Conservation (phyloP, 2,888 invertebrate species). For the Endomychus coccineus region DNA sequence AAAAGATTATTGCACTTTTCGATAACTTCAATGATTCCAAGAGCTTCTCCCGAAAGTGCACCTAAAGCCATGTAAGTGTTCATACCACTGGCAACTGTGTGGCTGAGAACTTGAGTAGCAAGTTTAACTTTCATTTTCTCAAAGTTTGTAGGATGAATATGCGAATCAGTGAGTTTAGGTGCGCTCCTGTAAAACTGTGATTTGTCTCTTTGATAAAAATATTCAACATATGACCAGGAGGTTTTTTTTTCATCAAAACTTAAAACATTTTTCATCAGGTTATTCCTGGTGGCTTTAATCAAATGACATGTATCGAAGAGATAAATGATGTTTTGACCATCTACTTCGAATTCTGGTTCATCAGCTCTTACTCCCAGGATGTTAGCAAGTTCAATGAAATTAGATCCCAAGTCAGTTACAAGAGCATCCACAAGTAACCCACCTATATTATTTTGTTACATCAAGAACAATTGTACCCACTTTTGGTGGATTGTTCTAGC, state of each 20-base stretch:
- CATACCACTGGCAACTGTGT: slow-evolving; percentile 3
- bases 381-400: slow-evolving; percentile 12
- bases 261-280: slow-evolving; percentile 16
- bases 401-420: slow-evolving; percentile 12
- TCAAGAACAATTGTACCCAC: no score
- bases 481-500: no score
- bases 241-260: slow-evolving; percentile 8
- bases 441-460: no score
- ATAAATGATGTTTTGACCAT: slow-evolving; percentile 1
- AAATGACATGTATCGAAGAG: slow-evolving; percentile 6
- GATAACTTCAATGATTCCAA: no score
- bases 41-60: no score
- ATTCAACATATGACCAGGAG: slow-evolving; percentile 16
- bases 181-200: slow-evolving; percentile 12
- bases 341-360: slow-evolving; percentile 4
- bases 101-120: slow-evolving; percentile 3
- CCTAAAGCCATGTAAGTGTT: no score
- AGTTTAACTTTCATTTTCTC: slow-evolving; percentile 15
- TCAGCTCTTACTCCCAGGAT: slow-evolving; percentile 2
- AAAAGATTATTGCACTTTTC: no score
- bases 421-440: slow-evolving; percentile 2
- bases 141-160: slow-evolving; percentile 19
- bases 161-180: slow-evolving; percentile 20
- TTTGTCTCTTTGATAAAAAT: slow-evolving; percentile 20
- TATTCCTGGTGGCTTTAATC: slow-evolving; percentile 14